These are phyloP conservation scores for Tribolium castaneum DNA, from an alignment of 1,140 invertebrate species.

Conservation along the genomic window DNA sequence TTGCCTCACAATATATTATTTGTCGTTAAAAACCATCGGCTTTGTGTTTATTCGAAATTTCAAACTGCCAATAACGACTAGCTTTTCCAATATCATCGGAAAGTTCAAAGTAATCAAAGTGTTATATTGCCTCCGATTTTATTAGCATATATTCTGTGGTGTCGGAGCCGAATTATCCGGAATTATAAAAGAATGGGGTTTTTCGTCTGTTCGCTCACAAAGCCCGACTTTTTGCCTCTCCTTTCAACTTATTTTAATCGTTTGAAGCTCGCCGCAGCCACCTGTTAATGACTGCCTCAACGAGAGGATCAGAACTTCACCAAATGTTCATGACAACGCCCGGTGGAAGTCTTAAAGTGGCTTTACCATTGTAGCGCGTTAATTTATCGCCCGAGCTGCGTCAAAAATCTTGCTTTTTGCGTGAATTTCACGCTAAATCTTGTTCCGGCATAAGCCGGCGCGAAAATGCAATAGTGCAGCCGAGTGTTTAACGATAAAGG, in stretches of 20 bases:
- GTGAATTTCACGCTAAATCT: neutral
- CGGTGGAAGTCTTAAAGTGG: neutral
- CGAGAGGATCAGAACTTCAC: conserved; percentile 19
- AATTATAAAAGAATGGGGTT: neutral
- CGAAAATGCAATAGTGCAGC: neutral
- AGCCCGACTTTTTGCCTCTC: neutral
- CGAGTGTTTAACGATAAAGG: neutral
- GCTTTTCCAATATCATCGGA: neutral
- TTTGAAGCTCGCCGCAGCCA: neutral
- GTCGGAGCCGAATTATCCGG: neutral
- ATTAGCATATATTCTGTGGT: neutral
- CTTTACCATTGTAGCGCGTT: neutral
- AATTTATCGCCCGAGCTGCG: conserved; percentile 3
- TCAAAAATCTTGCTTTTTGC: neutral
- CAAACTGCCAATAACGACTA: neutral
- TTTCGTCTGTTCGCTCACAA: neutral
- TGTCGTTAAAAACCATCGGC: conserved; percentile 9
- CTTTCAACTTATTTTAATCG: neutral
- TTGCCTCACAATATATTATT: conserved; percentile 8
- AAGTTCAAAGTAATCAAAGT: conserved; percentile 8
- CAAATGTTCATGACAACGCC: conserved; percentile 18
- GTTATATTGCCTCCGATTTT: neutral
- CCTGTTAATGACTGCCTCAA: conserved; percentile 14
- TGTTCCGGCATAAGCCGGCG: neutral
- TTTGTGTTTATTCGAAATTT: conserved; percentile 11